A percentile compares a stretch with the other conserved stretches of the same genome.
These are phyloP conservation scores for Parasteatoda lunata DNA, from an alignment of 2,888 invertebrate genomes.

Conservation along the genomic window DNA sequence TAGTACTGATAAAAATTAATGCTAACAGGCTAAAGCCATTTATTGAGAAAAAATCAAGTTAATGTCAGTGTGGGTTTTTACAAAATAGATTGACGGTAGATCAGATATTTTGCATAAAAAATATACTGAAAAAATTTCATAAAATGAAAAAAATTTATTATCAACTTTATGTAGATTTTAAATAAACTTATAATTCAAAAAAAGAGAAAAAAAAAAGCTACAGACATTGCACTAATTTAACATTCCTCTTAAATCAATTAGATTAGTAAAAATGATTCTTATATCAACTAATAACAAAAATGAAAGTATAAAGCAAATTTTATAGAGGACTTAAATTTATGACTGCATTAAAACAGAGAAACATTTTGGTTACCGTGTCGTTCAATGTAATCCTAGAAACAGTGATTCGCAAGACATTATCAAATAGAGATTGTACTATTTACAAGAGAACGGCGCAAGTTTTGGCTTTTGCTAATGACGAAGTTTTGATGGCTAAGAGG, in stretches of 20 bases:
- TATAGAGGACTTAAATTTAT: too few relatives aligned
- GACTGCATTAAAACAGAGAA: too few relatives aligned
- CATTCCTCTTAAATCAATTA: background rate
- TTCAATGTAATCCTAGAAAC: background rate
- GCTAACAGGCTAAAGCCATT: too few relatives aligned
- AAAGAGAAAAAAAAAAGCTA: background rate
- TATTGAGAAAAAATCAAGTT: too few relatives aligned
- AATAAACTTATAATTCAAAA: background rate
- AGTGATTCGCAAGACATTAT: background rate
- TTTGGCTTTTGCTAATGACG: too few relatives aligned
- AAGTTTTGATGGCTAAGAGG: background rate
- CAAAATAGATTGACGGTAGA: background rate
- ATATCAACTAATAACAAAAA: background rate
- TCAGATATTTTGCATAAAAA: background rate
- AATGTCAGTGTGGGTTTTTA: too few relatives aligned
- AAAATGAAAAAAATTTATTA: background rate
- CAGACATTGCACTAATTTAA: background rate
- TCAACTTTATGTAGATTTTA: background rate
- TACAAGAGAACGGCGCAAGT: too few relatives aligned
- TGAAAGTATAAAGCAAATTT: background rate
- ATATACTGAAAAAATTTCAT: background rate
- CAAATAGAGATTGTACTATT: background rate
- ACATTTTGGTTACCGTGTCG: too few relatives aligned
- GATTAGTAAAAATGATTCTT: background rate
- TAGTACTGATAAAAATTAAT: too few relatives aligned